Conservation (phyloP, 2,888 invertebrate species). For the Flexamia atlantica region DNA sequence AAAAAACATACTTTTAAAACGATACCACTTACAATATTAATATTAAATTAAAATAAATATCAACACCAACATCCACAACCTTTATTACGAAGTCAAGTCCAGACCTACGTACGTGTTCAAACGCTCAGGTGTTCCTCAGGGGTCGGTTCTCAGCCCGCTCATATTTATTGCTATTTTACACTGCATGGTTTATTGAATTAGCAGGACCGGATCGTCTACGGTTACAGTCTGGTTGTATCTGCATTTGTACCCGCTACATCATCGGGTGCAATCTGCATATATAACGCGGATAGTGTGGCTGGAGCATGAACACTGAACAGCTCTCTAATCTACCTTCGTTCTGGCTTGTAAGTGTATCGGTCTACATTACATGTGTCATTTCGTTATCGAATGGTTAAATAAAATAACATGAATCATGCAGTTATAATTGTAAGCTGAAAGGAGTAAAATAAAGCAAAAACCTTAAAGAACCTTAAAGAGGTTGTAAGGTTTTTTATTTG, state of each 20-base stretch:
- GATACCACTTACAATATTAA: no score
- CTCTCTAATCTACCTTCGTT: slow-evolving; percentile 3
- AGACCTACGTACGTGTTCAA: background rate
- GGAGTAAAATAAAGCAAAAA: no score
- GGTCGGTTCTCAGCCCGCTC: slow-evolving; percentile 22
- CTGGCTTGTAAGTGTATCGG: background rate
- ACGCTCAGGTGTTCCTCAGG: slow-evolving; percentile 22
- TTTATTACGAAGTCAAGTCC: background rate
- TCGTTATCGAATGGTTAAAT: no score
- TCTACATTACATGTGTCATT: no score
- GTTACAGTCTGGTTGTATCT: slow-evolving; percentile 42
- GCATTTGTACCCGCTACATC: slow-evolving; percentile 31
- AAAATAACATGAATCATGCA: no score
- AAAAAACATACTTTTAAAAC: no score
- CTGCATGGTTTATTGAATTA: slow-evolving; percentile 40
- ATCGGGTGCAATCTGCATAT: slow-evolving; percentile 36
- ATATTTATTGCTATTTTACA: slow-evolving; percentile 52
- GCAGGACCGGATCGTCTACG: slow-evolving; percentile 37
- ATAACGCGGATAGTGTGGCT: slow-evolving; percentile 13
- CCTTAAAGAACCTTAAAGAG: no score
- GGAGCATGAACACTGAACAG: background rate
- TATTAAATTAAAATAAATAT: no score
- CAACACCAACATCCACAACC: no score
- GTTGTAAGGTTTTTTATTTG: no score
- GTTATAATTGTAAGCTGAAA: no score